A percentile compares a stretch with the other conserved stretches of the same genome.
These are phyloP conservation scores for Drosophila macrothrix DNA, from an alignment of 2,888 invertebrate species.

Conservation along the genomic window DNA sequence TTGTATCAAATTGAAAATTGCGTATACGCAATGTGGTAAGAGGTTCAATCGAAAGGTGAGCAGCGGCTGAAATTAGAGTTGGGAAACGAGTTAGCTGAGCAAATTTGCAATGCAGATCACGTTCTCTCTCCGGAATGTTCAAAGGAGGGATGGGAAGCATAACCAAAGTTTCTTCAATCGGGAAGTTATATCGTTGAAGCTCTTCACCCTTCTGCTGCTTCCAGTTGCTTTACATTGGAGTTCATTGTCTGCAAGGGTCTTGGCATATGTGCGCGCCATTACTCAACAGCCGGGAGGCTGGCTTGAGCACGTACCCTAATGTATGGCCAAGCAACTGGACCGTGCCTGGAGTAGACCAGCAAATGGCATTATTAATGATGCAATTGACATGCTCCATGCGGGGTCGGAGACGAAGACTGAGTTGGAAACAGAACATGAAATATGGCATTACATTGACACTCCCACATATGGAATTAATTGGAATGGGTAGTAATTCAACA, in stretches of 20 bases:
- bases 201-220: background rate
- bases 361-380: conserved; percentile 74
- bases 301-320: conserved; percentile 45
- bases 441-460: conserved; percentile 42
- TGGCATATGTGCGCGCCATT: conserved; percentile 49
- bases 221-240: conserved; percentile 30
- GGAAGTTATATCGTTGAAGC: conserved; percentile 14
- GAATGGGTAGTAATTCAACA: conserved; percentile 19
- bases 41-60: conserved; percentile 3
- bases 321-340: conserved; percentile 24
- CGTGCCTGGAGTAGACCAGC: conserved; percentile 17
- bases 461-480: conserved; percentile 8
- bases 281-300: conserved; percentile 41
- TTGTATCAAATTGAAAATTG: conserved; percentile 39
- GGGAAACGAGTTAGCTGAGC: background rate
- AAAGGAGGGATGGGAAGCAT: background rate
- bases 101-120: conserved; percentile 57
- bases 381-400: conserved; percentile 68
- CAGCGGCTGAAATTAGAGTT: background rate
- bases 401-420: conserved; percentile 8
- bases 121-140: conserved; percentile 34
- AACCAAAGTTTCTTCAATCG: conserved; percentile 23
- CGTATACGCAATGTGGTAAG: conserved; percentile 31
- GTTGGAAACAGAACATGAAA: conserved; percentile 34
- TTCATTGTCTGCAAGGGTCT: conserved; percentile 59